Evolutionary conservation across 2,113 vertebrate genomes (phyloP).

Genomic region (Myrmecobius fasciatus): DNA sequence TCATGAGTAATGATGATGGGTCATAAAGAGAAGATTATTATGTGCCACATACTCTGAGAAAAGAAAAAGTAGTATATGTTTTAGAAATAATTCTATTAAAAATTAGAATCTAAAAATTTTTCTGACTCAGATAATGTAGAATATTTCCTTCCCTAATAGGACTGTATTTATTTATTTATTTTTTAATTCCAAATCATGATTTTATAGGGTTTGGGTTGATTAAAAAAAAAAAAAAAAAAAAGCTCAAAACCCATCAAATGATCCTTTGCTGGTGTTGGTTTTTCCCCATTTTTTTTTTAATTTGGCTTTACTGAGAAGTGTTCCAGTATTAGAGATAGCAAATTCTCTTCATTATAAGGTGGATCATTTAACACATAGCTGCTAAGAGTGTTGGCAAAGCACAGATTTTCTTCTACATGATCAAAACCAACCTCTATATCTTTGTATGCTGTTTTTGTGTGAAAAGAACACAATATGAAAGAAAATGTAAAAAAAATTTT

Average conservation of each 20-base stretch:
- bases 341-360: constrained; percentile 23
- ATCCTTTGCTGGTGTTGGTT: constrained; percentile 3
- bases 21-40: neutral
- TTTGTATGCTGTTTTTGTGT: neutral
- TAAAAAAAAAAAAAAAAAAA: constrained; percentile 22
- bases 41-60: neutral
- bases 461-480: neutral
- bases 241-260: neutral
- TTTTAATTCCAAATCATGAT: constrained; percentile 8
- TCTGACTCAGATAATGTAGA: neutral
- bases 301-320: constrained; percentile 23
- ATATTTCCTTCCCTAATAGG: neutral
- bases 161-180: constrained; percentile 40
- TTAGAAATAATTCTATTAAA: constrained; percentile 1
- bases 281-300: constrained; percentile 20
- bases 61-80: neutral
- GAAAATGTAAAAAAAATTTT: neutral
- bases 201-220: neutral
- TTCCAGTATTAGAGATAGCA: constrained; percentile 24
- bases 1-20: neutral
- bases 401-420: neutral
- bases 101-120: neutral
- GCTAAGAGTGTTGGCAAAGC: neutral
- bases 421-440: neutral
- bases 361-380: constrained; percentile 9